Evolutionary conservation across 2,113 vertebrate genomes (phyloP), one percentile per base, ranked within the genome.

Genomic region (Rhea pennata): DNA sequence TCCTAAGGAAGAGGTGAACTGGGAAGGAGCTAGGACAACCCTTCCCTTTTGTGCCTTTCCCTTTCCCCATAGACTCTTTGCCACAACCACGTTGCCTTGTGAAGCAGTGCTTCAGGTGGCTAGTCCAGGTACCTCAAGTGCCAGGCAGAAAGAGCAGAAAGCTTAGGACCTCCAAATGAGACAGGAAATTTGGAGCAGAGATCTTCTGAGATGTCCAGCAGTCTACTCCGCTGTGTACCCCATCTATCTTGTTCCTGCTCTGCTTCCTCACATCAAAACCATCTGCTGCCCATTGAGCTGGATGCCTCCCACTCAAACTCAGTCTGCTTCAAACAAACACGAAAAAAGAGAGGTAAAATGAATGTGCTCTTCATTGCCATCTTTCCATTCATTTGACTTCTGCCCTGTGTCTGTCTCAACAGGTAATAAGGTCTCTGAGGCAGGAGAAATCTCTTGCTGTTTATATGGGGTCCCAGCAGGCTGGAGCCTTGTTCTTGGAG

Each of bases 391-490:
- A 1, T 2, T 5, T 16, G 36, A 77, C 10, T 27, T 39, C 6
- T 56, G 71, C 56, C 12, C 23, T 14, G 17, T 4, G 5, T 24
- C 78, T 83, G 71, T 23, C 72, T 6, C 13, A 29, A 5, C 2
- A 0, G 7, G 46, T 0, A 0, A 5, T 7, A 19, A 0, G 12
- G 24, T 17, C 84, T 61, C 58, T 12, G 44, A 33, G 54, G 54
- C 54, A 40, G 59, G 10, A 66, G n/a, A 62, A 42, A 36, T 7
- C 44, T 59, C 15, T 53, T 29, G 20, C 23, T 27, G 16, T 53
- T 26, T 33, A 2, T 4, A 1, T 1, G 36, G 59, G 0, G 0
- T 46, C 23, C 23, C 15, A 9, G 10, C 7, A 53, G 5, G 12
- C 17, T 4, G 2, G 5, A 83, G 54, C 44, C 7, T 31, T 66